These are phyloP conservation scores for Diarsia rubi DNA, from an alignment of 2,888 invertebrate species.

Conservation along the genomic window DNA sequence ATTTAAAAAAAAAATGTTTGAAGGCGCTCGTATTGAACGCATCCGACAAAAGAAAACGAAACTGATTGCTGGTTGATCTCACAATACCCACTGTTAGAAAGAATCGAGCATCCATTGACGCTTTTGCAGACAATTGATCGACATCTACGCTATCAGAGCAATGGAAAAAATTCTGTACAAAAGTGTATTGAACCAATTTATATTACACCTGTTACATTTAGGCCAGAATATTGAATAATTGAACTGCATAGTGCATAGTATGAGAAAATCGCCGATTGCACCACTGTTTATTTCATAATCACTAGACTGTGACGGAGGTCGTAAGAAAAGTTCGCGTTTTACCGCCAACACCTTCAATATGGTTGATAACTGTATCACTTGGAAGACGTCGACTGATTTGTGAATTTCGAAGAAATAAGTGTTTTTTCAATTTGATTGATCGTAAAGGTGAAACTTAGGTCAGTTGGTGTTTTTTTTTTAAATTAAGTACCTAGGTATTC, in stretches of 20 bases:
- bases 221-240: conserved; percentile 50
- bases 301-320: conserved; percentile 63
- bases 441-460: conserved; percentile 11
- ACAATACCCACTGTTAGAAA: conserved; percentile 5
- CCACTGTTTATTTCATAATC: conserved; percentile 62
- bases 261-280: conserved; percentile 55
- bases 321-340: conserved; percentile 52
- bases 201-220: conserved; percentile 51
- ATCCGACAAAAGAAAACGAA: not conserved
- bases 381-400: conserved; percentile 48
- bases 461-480: not conserved
- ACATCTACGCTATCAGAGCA: not conserved
- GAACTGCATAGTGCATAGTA: conserved; percentile 24
- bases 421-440: not conserved
- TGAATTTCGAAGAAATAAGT: conserved; percentile 28
- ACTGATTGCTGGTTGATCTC: not conserved
- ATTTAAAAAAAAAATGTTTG: not conserved
- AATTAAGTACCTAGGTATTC: not conserved
- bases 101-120: not conserved
- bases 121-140: not conserved
- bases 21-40: conserved; percentile 6
- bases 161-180: conserved; percentile 12
- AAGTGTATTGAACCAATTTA: conserved; percentile 28
- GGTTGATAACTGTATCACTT: conserved; percentile 29
- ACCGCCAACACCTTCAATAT: conserved; percentile 38